phyloP scores from a whole-genome alignment of 2,113 vertebrate genomes.

The Callipepla californica region DNA sequence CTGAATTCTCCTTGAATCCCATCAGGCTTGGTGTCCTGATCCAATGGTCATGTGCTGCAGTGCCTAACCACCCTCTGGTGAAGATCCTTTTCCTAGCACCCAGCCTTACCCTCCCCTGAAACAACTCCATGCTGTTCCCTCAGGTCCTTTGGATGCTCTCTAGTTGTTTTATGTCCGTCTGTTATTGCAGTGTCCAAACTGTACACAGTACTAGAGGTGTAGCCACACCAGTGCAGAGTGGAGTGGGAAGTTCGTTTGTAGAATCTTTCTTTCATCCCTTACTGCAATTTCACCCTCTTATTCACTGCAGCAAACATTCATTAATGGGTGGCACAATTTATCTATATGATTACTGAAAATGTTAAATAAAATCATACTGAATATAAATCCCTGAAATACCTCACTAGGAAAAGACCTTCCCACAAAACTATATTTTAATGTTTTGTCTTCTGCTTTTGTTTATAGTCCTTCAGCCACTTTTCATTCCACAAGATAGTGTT shows the following conservation, averaged over 20 bases:
- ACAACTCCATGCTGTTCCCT: too few relatives aligned
- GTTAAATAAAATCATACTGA: constrained; percentile 16
- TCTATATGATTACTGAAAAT: not conserved
- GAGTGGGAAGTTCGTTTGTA: not conserved
- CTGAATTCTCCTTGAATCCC: too few relatives aligned
- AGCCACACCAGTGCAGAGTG: not conserved
- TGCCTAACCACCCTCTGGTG: too few relatives aligned
- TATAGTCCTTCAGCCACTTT: constrained; percentile 36
- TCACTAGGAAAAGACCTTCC: constrained; percentile 14
- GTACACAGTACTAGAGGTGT: not conserved
- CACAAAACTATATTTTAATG: not conserved
- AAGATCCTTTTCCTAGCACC: too few relatives aligned
- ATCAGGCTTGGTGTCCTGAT: not conserved
- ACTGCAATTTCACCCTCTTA: not conserved
- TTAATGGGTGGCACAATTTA: not conserved
- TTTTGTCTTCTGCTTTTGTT: constrained; percentile 58
- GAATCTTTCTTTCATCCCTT: constrained; percentile 7
- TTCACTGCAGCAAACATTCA: not conserved
- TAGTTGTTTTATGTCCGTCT: too few relatives aligned
- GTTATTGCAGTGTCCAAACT: not conserved
- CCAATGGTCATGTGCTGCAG: too few relatives aligned
- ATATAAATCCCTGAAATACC: not conserved
- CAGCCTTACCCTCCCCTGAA: too few relatives aligned
- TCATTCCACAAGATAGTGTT: constrained; percentile 37
- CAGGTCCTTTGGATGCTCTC: too few relatives aligned